These are phyloP conservation scores for Listrodromus nycthemerus DNA, from an alignment of 2,888 invertebrate species.

Conservation along the genomic window DNA sequence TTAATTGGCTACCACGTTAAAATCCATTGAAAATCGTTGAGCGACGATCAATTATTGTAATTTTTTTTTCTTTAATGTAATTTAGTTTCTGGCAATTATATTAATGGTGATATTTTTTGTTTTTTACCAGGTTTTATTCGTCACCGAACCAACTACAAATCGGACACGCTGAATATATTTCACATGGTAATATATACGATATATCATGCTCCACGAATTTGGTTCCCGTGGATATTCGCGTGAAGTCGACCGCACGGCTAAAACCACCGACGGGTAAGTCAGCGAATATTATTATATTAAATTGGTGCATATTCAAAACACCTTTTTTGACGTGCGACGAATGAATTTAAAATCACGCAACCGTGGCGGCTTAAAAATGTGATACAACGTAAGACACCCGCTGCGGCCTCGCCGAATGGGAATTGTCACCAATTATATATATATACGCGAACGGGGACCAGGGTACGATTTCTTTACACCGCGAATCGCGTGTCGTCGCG, in stretches of 20 bases:
- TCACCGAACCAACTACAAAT: no score
- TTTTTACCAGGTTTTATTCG: no score
- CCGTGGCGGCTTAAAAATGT: not conserved
- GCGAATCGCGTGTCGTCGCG: constrained; percentile 14
- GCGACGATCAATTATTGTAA: no score
- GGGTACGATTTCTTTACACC: not conserved
- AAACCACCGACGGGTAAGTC: not conserved
- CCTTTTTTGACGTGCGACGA: not conserved
- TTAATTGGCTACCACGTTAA: no score
- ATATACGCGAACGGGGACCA: not conserved
- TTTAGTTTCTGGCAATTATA: no score
- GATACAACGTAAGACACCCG: not conserved
- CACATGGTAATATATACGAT: not conserved
- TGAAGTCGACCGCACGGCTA: not conserved
- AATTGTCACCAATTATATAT: constrained; percentile 1
- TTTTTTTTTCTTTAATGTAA: no score
- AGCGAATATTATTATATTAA: not conserved
- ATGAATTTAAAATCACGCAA: not conserved
- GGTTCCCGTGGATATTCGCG: not conserved
- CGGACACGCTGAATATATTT: not conserved
- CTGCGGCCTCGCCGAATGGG: not conserved
- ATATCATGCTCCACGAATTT: not conserved
- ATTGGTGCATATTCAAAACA: not conserved
- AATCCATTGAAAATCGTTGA: no score
- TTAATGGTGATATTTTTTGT: no score